A percentile compares a stretch with the other conserved stretches of the same genome.
phyloP scores from a whole-genome alignment of 64 coral and sea anemone genomes.

The Pocillopora verrucosa region DNA sequence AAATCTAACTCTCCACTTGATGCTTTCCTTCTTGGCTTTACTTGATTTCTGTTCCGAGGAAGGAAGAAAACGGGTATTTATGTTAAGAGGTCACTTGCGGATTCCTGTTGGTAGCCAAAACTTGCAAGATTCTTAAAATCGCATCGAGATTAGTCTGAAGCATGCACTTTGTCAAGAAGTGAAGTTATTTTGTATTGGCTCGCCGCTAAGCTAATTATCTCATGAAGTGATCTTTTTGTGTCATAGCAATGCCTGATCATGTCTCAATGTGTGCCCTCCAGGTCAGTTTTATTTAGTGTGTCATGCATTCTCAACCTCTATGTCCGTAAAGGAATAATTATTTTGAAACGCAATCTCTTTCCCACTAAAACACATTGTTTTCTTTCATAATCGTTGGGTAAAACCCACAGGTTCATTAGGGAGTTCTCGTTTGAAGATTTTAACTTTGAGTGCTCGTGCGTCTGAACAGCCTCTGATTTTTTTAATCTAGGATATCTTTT shows the following conservation, averaged over 20 bases:
- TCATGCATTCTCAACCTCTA: neutral
- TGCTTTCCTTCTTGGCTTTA: constrained; percentile 1
- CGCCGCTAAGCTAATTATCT: constrained; percentile 49
- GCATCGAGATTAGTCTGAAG: constrained; percentile 38
- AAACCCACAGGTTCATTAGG: neutral
- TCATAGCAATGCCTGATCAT: neutral
- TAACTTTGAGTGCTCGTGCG: neutral
- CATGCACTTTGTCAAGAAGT: constrained; percentile 48
- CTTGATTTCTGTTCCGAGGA: neutral
- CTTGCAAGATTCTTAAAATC: constrained; percentile 43
- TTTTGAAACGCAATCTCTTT: constrained; percentile 16
- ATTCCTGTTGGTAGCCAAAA: constrained; percentile 12
- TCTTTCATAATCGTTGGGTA: constrained; percentile 24
- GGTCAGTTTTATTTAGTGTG: neutral
- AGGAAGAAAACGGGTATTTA: constrained; percentile 3
- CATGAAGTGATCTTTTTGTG: constrained; percentile 39
- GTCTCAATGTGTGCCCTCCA: constrained; percentile 23
- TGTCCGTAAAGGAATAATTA: constrained; percentile 39
- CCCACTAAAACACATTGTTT: constrained; percentile 5
- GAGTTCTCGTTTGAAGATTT: neutral
- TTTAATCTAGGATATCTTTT: neutral
- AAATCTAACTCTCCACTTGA: neutral
- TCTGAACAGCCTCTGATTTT: neutral
- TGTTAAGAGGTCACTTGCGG: constrained; percentile 36
- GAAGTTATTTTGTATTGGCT: constrained; percentile 44